Evolutionary conservation across 2,797 vertebrate species (phyloP).

Genomic region (Furcifer pardalis): DNA sequence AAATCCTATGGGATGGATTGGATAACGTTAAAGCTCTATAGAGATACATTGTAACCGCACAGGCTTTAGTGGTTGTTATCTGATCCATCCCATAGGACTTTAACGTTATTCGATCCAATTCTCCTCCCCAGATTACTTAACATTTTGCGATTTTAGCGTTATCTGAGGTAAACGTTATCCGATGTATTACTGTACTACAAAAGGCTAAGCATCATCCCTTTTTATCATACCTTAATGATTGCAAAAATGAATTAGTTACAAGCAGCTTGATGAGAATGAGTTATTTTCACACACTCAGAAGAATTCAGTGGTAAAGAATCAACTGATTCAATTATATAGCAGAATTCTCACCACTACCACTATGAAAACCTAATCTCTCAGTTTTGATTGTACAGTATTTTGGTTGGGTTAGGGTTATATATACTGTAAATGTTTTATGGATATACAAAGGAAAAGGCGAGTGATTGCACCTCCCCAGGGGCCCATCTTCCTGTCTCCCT

Average conservation of each 20-base stretch:
- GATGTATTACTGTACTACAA: too few relatives aligned
- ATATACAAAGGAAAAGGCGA: not conserved
- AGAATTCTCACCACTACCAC: too few relatives aligned
- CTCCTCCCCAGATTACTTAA: too few relatives aligned
- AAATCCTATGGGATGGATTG: too few relatives aligned
- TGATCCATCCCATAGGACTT: too few relatives aligned
- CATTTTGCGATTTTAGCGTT: too few relatives aligned
- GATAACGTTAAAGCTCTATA: too few relatives aligned
- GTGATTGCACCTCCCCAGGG: not conserved
- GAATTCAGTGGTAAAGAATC: not conserved
- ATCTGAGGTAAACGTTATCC: too few relatives aligned
- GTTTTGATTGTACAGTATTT: constrained; percentile 11
- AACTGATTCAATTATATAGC: not conserved
- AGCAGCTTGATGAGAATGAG: not conserved
- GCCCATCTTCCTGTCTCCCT: constrained; percentile 7
- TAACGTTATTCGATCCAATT: too few relatives aligned
- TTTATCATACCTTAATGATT: not conserved
- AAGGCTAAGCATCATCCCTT: not conserved
- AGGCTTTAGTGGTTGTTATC: too few relatives aligned
- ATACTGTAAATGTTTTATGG: not conserved
- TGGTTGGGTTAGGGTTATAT: not conserved
- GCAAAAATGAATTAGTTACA: not conserved
- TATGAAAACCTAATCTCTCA: too few relatives aligned
- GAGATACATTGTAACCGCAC: too few relatives aligned
- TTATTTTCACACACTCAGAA: not conserved